Percentiles rank a stretch among this genome's conserved stretches.
These are phyloP conservation scores for Prunella strophiata DNA, from an alignment of 2,797 vertebrate species.

Conservation along the genomic window DNA sequence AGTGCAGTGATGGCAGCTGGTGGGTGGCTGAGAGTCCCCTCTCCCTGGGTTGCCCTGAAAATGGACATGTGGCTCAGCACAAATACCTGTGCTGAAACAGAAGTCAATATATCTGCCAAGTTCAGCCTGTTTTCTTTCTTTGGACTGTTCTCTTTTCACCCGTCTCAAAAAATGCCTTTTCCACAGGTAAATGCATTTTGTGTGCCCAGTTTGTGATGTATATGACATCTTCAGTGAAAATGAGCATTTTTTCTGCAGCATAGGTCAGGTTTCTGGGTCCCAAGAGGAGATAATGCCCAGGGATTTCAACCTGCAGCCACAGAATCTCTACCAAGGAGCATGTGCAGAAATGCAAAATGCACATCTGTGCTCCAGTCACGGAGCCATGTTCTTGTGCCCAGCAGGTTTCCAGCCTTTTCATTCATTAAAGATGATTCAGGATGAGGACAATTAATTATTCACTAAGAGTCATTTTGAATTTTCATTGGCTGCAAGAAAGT, in stretches of 20 bases:
- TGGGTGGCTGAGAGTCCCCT: background rate
- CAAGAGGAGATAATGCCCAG: background rate
- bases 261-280: background rate
- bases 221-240: background rate
- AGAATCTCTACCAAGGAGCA: background rate
- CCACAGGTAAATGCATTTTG: background rate
- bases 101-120: background rate
- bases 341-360: background rate
- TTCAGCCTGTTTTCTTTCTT: background rate
- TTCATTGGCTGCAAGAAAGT: background rate
- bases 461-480: conserved; percentile 8
- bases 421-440: conserved; percentile 42
- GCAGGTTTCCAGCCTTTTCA: conserved; percentile 25
- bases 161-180: background rate
- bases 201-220: background rate
- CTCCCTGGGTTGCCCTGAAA: background rate
- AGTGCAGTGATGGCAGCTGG: background rate
- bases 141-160: background rate
- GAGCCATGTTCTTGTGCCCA: background rate
- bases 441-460: conserved; percentile 42
- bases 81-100: background rate
- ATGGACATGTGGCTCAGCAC: background rate
- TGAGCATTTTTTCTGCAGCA: background rate
- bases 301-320: background rate
- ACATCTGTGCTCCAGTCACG: background rate